Percentiles rank a stretch among this genome's conserved stretches.
Conservation (phyloP, 2,888 invertebrate species). For the Phymatocera aterrima region DNA sequence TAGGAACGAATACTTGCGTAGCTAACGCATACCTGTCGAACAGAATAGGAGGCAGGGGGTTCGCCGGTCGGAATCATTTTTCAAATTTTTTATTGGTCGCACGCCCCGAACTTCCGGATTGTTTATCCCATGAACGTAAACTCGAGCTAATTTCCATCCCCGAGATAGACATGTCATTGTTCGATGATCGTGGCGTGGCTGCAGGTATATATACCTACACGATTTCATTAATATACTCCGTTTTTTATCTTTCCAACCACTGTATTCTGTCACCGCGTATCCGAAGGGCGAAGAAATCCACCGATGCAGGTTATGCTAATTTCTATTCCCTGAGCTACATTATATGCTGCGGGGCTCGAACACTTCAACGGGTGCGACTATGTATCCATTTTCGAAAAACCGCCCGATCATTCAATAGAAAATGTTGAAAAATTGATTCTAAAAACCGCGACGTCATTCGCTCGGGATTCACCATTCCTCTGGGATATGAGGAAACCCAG, state of each 20-base stretch:
- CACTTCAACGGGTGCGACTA: background rate
- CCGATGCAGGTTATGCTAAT: background rate
- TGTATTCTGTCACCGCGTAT: too few relatives aligned
- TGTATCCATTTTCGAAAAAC: too few relatives aligned
- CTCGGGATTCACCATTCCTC: background rate
- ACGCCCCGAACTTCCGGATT: slow-evolving; percentile 11
- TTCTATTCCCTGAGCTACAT: background rate
- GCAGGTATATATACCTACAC: background rate
- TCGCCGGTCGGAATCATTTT: slow-evolving; percentile 54
- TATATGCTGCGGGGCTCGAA: background rate
- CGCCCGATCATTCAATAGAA: slow-evolving; percentile 46
- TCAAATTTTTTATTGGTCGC: slow-evolving; percentile 54
- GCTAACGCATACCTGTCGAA: slow-evolving; percentile 3
- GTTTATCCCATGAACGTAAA: slow-evolving; percentile 4
- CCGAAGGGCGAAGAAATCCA: background rate
- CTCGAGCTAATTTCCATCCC: background rate
- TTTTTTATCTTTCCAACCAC: background rate
- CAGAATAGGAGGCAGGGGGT: slow-evolving; percentile 39
- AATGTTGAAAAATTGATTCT: slow-evolving; percentile 46
- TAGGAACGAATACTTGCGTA: too few relatives aligned
- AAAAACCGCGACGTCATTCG: slow-evolving; percentile 28
- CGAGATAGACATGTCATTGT: background rate
- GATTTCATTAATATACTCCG: slow-evolving; percentile 13
- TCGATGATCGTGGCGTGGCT: background rate
- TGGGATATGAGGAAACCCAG: background rate